phyloP scores from a whole-genome alignment of 1,140 invertebrate genomes.

The Anoplophora glabripennis region DNA sequence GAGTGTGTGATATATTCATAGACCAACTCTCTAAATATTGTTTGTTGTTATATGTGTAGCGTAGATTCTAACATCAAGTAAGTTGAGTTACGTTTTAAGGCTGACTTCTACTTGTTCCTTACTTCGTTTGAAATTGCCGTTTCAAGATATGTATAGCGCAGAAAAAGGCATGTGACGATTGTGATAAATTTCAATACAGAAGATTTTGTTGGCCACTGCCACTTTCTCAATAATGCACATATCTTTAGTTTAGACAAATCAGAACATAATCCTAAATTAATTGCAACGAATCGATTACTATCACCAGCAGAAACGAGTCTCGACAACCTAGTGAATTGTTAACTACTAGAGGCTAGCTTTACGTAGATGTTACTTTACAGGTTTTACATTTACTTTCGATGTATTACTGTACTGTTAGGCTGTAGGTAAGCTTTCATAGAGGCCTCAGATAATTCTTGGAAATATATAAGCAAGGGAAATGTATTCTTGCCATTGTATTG shows the following conservation, averaged over 20 bases:
- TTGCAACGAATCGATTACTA: constrained; percentile 12
- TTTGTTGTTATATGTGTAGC: too few relatives aligned
- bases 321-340: constrained; percentile 12
- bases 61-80: too few relatives aligned
- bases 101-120: too few relatives aligned
- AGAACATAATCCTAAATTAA: constrained; percentile 15
- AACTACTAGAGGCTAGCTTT: not conserved
- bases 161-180: not conserved
- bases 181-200: constrained; percentile 45
- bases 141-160: not conserved
- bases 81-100: too few relatives aligned
- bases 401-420: constrained; percentile 6
- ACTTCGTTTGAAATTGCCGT: too few relatives aligned
- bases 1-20: not conserved
- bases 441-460: constrained; percentile 5
- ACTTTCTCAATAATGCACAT: constrained; percentile 33
- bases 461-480: not conserved
- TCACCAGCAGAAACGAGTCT: constrained; percentile 7
- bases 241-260: constrained; percentile 30
- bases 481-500: constrained; percentile 15
- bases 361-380: not conserved
- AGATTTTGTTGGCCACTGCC: constrained; percentile 40
- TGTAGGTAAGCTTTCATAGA: constrained; percentile 9
- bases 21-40: too few relatives aligned
- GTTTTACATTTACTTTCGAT: not conserved